A percentile compares a stretch with the other conserved stretches of the same genome.
Conservation (phyloP, 2,797 vertebrate genomes). For the Hafferia zeledoni region DNA sequence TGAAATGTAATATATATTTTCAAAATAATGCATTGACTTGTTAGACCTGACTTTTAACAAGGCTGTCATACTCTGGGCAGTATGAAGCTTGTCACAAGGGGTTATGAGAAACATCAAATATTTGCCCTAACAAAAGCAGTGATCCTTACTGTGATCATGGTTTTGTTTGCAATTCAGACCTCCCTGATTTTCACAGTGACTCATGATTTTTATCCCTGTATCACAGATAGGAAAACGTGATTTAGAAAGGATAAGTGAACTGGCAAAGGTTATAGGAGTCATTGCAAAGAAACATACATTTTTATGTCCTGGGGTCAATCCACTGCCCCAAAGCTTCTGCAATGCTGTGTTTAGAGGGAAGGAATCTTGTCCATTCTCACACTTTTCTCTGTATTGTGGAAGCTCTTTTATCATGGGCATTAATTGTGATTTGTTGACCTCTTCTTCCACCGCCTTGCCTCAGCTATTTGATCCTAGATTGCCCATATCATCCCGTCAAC, state of each 20-base stretch:
- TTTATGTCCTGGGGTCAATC: not conserved
- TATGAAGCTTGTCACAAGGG: not conserved
- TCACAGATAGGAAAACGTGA: not conserved
- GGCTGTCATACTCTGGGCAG: not conserved
- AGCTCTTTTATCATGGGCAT: not conserved
- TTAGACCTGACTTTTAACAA: not conserved
- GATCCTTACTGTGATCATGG: not conserved
- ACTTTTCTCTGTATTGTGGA: not conserved
- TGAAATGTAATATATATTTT: slow-evolving; percentile 15
- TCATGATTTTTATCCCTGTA: not conserved
- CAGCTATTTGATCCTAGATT: not conserved
- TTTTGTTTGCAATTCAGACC: not conserved
- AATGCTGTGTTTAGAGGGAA: not conserved
- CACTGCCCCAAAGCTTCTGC: not conserved
- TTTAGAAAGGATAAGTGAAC: not conserved
- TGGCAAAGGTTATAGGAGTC: not conserved
- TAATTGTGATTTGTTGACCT: not conserved
- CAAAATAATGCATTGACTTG: slow-evolving; percentile 18
- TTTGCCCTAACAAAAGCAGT: not conserved
- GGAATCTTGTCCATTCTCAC: not conserved
- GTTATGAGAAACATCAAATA: not conserved
- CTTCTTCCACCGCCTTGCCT: not conserved
- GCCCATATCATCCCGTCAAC: not conserved
- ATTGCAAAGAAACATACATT: not conserved
- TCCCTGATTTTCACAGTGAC: not conserved